Conservation (phyloP, 2,888 invertebrate genomes). For the Kryphioiulus occultus region DNA sequence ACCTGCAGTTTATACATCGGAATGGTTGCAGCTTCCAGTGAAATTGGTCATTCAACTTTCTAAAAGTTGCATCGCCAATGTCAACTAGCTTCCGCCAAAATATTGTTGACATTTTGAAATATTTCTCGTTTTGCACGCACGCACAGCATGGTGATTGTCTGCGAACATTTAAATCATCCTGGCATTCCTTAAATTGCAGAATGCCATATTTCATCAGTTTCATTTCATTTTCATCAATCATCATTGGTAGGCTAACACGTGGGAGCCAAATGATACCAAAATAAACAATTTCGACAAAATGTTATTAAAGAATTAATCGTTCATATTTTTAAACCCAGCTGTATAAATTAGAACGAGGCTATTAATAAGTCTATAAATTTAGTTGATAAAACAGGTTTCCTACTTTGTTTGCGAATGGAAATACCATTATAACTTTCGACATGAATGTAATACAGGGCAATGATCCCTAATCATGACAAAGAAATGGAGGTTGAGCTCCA, state of each 20-base stretch:
- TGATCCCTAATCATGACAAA: no score
- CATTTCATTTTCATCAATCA: no score
- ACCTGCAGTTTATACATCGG: background rate
- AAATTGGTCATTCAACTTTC: constrained; percentile 21
- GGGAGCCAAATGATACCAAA: no score
- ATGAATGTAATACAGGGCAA: background rate
- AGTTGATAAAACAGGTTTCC: background rate
- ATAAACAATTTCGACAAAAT: no score
- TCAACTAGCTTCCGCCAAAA: constrained; percentile 7
- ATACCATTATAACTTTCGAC: no score
- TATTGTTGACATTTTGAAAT: constrained; percentile 13
- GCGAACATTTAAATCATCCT: no score
- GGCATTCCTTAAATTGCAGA: no score
- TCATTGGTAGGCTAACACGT: no score
- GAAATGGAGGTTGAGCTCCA: no score
- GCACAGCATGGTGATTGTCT: background rate
- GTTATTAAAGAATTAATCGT: background rate
- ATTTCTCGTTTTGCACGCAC: background rate
- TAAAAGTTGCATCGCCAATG: background rate
- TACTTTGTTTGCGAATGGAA: background rate
- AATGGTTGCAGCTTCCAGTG: background rate
- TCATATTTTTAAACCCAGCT: background rate
- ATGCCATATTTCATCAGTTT: no score
- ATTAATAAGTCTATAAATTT: background rate
- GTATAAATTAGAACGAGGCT: background rate